Evolutionary conservation across 2,113 vertebrate genomes (phyloP), one percentile per base, ranked within the genome.

Genomic region (Dasypus novemcinctus): DNA sequence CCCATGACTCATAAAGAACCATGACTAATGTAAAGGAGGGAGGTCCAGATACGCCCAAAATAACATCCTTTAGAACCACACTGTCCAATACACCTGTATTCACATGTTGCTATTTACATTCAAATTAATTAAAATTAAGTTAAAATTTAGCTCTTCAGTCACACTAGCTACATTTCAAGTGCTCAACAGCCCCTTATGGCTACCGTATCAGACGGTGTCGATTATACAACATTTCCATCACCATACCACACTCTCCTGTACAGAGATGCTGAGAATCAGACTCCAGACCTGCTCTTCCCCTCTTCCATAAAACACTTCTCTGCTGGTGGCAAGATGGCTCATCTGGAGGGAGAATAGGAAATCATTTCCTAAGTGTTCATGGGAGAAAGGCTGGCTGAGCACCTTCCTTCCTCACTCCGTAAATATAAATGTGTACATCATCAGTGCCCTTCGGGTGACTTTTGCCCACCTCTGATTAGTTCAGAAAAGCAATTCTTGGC

Each of bases 401-500:
- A 15, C 27, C 38, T 31, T n/a, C 41, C 52, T 95, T 78, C 33
- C 59, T 74, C 31, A 59, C n/a, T 86, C 21, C 2, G 49, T 49
- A 74, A 91, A 63, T 43, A 12, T 52, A 9, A 5, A 46, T 9
- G 9, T 33, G 23, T 12, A 5, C 43, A 13, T 82, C 17, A 61
- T 72, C 36, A 11, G 12, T 41, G 20, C 8, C 46, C n/a, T 88
- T 95, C 43, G 59, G 41, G 68, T 91, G 69, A 79, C 52, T 17
- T 83, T 90, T 54, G 76, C 38, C 29, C 36, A 18, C 12, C 31
- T 57, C 64, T 57, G 23, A 76, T 59, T 83, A 71, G 43, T 69
- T 92, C 27, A 59, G 88, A 74, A 75, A 63, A 92, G 17, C 59
- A 76, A 74, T 82, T 78, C 72, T 92, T 95, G 87, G 94, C 87